A percentile compares a stretch with the other conserved stretches of the same genome.
Evolutionary conservation across 2,113 vertebrate species (phyloP).

Genomic region (Carollia perspicillata): DNA sequence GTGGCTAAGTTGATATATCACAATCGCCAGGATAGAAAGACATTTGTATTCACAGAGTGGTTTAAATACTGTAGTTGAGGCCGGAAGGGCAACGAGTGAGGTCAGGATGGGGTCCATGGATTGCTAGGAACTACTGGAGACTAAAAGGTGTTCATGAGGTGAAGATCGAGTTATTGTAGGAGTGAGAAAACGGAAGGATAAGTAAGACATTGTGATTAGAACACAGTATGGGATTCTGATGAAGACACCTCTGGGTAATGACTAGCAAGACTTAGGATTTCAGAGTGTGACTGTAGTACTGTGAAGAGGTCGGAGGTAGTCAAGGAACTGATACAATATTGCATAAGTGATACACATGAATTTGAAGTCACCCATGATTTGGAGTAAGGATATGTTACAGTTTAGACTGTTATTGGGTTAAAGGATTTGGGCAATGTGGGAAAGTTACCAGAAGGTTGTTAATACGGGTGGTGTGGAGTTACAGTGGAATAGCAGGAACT

Average conservation of each 20-base stretch:
- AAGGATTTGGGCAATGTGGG: not conserved
- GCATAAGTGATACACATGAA: not conserved
- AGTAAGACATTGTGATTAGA: not conserved
- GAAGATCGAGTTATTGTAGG: not conserved
- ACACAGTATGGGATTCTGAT: not conserved
- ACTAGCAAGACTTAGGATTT: not conserved
- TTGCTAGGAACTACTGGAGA: not conserved
- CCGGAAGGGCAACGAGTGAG: not conserved
- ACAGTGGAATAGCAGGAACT: not conserved
- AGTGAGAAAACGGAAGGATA: not conserved
- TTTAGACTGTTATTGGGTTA: not conserved
- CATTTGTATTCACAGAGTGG: not conserved
- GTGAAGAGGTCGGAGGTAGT: not conserved
- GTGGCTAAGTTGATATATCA: not conserved
- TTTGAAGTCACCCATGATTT: not conserved
- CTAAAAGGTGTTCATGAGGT: not conserved
- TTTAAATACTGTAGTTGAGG: not conserved
- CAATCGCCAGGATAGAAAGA: not conserved
- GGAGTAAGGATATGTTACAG: not conserved
- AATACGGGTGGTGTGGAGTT: not conserved
- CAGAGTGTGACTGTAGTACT: not conserved
- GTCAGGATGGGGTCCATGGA: not conserved
- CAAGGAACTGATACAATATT: not conserved
- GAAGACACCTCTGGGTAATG: not conserved
- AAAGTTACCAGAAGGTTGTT: not conserved